Base-by-base conservation (phyloP, 2,113 vertebrate species). In the Tympanuchus pallidicinctus region DNA sequence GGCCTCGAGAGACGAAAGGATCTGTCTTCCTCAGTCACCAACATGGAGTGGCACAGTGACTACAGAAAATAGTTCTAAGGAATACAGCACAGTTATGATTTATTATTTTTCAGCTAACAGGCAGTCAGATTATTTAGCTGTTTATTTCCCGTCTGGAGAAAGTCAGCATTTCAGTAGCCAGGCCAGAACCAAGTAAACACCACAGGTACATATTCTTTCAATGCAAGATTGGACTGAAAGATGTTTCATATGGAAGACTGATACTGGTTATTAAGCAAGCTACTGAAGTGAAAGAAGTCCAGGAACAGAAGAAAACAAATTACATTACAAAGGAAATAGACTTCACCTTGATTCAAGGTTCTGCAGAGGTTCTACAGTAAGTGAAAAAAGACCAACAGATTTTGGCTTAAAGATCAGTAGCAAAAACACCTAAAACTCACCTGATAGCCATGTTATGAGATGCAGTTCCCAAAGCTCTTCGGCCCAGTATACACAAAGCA, bases 381-480 rank as follows among this genome's bases (percentile, higher is more conserved):
- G 4, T 66, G 69, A 54, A 75, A 86, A 84, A 87, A 73, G 11
- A 48, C 47, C 88, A 84, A 61, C 14, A 78, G 18, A 21, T 47
- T n/a, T 64, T 63, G 52, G 48, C 45, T 92, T 71, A 57, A 78
- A 78, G 63, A 73, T 9, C 7, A 91, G 59, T 38, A 76, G 20
- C 73, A 74, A 32, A 16, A 18, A 79, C 60, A 88, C 43, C n/a
- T 47, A 59, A 54, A 60, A 21, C 57, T 89, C 97, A 99, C 99
- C 99, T 99, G 98, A 99, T 98, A 54, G 98, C 98, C 98, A 99
- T 99, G 86, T 98, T 99, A 97, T 99, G 99, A 14, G 99, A 98
- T 1, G 99, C 99, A 0, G 98, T 98, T 81, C 99, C 99, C 57
- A 99, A 95, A 14, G 99, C 98, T 96, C 99, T 98, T 93, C 99